A percentile compares a stretch with the other conserved stretches of the same genome.
phyloP scores from a whole-genome alignment of 2,113 vertebrate species.

The Nerophis ophidion region DNA sequence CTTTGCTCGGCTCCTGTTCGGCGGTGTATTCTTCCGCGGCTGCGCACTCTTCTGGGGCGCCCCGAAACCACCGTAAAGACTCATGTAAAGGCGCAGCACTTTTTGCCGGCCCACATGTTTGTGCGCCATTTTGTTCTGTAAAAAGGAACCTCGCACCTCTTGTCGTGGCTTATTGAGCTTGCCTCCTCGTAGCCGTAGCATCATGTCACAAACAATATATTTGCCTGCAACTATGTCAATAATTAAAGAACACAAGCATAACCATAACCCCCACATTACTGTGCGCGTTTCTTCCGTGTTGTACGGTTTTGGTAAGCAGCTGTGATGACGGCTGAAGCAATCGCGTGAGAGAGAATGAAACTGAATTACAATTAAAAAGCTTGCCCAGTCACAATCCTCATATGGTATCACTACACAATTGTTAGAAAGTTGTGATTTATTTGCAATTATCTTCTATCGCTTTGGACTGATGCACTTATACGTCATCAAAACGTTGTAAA shows the following conservation, averaged over 20 bases:
- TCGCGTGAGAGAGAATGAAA: too few species aligned
- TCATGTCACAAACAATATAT: neutral
- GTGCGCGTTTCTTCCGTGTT: neutral
- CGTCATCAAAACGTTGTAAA: too few species aligned
- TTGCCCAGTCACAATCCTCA: too few species aligned
- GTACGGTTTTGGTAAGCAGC: conserved; percentile 17
- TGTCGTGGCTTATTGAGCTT: neutral
- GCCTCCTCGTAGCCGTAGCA: too few species aligned
- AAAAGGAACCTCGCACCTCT: too few species aligned
- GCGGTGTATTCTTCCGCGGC: conserved; percentile 14
- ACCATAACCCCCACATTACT: conserved; percentile 29
- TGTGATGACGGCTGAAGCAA: neutral
- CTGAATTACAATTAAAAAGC: too few species aligned
- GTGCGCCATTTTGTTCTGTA: conserved; percentile 50
- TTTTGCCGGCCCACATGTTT: conserved; percentile 50
- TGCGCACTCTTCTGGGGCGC: conserved; percentile 19
- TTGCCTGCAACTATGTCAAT: neutral
- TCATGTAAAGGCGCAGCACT: conserved; percentile 39
- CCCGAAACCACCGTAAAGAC: conserved; percentile 23
- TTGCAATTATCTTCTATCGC: too few species aligned
- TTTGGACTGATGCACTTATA: too few species aligned
- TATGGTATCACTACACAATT: too few species aligned
- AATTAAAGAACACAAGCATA: neutral
- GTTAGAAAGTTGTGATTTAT: too few species aligned
- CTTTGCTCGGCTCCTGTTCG: neutral